phyloP scores from a whole-genome alignment of 2,797 vertebrate genomes.

The Brachymystax lenok region DNA sequence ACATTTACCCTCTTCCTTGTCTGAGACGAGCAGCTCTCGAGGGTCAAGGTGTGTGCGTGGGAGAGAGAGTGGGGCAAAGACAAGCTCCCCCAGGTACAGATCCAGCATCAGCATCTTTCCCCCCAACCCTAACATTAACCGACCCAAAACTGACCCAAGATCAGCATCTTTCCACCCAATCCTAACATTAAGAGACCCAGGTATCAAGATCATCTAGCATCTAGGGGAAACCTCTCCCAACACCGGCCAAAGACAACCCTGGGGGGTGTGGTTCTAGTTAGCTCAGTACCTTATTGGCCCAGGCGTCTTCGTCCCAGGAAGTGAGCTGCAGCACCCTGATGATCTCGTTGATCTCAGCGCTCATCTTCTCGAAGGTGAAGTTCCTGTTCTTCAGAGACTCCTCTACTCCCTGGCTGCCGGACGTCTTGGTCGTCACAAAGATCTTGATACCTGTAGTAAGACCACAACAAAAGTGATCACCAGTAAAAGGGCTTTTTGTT shows the following conservation, averaged over 20 bases:
- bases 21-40: neutral
- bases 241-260: neutral
- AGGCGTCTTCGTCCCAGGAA: conserved; percentile 98
- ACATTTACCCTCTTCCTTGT: neutral
- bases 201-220: no score
- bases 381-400: conserved; percentile 97
- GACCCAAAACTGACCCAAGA: neutral
- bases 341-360: conserved; percentile 95
- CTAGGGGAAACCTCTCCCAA: neutral
- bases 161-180: neutral
- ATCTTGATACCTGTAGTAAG: conserved; percentile 88
- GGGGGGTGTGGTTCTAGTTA: neutral
- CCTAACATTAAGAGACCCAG: no score
- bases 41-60: neutral
- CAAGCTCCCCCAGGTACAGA: neutral
- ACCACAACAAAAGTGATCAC: neutral
- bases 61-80: neutral
- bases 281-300: conserved; percentile 90
- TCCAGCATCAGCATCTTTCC: neutral
- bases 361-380: conserved; percentile 99
- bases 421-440: conserved; percentile 95
- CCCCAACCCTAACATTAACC: no score
- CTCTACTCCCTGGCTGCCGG: conserved; percentile 92
- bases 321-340: conserved; percentile 98
- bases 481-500: neutral